phyloP scores from a whole-genome alignment of 2,888 invertebrate genomes.

The Augiades crinisus region DNA sequence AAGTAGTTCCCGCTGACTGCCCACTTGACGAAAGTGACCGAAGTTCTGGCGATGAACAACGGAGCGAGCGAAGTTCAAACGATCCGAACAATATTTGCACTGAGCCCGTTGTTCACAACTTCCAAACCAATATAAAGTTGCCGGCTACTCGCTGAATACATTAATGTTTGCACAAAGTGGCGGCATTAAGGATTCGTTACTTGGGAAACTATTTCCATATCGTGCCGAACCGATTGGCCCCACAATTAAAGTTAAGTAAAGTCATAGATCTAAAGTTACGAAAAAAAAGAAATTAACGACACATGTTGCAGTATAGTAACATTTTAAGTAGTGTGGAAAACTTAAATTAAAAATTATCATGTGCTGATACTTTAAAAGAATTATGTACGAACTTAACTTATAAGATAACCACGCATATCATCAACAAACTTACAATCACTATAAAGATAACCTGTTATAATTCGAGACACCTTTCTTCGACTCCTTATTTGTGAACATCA shows the following conservation, averaged over 20 bases:
- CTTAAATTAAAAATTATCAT: no score
- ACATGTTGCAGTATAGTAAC: no score
- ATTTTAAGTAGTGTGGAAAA: no score
- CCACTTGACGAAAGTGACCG: slow-evolving; percentile 55
- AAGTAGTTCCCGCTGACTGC: slow-evolving; percentile 45
- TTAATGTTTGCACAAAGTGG: slow-evolving; percentile 5
- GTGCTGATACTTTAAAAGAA: not conserved
- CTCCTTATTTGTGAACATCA: slow-evolving; percentile 16
- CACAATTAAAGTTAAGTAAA: no score
- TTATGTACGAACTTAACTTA: not conserved
- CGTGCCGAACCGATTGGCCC: not conserved
- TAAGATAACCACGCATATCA: not conserved
- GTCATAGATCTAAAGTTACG: no score
- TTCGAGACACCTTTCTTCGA: slow-evolving; percentile 9
- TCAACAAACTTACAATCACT: slow-evolving; percentile 11
- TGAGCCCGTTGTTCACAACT: slow-evolving; percentile 46
- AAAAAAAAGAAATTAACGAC: no score
- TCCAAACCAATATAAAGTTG: slow-evolving; percentile 56
- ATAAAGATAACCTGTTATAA: slow-evolving; percentile 12
- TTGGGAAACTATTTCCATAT: not conserved
- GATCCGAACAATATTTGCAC: slow-evolving; percentile 58
- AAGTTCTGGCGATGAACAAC: slow-evolving; percentile 58
- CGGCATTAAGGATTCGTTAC: not conserved
- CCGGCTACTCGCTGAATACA: slow-evolving; percentile 33
- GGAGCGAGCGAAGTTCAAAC: slow-evolving; percentile 53